Base-by-base conservation (phyloP, 2,797 vertebrate genomes). In the Orestias chungarensis region DNA sequence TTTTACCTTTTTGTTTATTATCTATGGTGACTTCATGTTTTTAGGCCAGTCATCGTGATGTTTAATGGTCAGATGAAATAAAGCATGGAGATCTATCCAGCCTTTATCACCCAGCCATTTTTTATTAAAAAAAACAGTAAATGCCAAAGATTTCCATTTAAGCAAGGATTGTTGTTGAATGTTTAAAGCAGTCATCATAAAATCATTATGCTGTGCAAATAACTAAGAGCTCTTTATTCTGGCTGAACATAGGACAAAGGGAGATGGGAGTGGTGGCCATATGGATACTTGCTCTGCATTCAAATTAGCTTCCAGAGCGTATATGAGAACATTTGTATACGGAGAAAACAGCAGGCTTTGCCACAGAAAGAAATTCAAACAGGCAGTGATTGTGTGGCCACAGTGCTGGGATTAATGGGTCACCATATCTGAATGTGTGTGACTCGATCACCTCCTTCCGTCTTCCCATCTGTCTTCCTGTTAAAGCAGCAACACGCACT, bases 321-420 rank as follows among this genome's bases (percentile, higher is more conserved):
- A 71, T 80, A 73, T 73, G 55, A 69, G 65, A 46, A 55, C 64
- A 61, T 80, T 49, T 70, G 73, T 64, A 27, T 57, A 55, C 54
- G 29, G 54, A 59, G 8, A 74, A 46, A 66, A 29, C 74, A 82
- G 70, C 64, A 79, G 71, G 52, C 73, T 80, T 83, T 73, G 54
- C 73, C 71, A 64, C 74, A 71, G 70, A 84, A 79, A 80, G 61
- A 76, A 40, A 50, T 38, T 35, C 44, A 70, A 44, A 38, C 71
- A 71, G 31, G n/a, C 70, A 82, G 68, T 66, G 52, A 85, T 82
- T 82, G 83, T 88, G 82, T 76, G 68, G 38, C 74, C 54, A 52
- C 73, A 65, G 78, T 65, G 74, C 71, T 68, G 50, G n/a, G 77
- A 91, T 89, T 89, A 89, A 86, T 87, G 73, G 81, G 62, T 85